phyloP scores from a whole-genome alignment of 2,888 invertebrate species.

The Chydorus sphaericus region DNA sequence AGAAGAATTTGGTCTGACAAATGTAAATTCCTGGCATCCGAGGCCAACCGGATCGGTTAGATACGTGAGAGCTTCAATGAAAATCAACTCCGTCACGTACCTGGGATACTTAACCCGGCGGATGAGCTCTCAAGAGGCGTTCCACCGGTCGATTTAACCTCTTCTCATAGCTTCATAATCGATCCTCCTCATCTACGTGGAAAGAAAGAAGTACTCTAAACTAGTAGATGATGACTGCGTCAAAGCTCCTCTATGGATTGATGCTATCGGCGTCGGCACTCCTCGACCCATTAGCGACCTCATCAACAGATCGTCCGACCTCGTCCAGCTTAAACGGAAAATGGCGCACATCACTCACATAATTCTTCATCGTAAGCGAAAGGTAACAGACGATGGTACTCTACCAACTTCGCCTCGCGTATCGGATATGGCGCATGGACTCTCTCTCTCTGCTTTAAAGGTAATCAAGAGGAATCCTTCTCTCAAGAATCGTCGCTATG shows the following conservation, averaged over 20 bases:
- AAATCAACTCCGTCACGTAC: neutral
- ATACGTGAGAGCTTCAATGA: neutral
- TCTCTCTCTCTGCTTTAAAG: neutral
- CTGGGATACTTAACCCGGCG: constrained; percentile 4
- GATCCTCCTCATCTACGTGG: neutral
- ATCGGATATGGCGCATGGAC: neutral
- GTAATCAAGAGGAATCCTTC: neutral
- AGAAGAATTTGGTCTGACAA: neutral
- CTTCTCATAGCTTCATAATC: neutral
- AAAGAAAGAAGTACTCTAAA: neutral
- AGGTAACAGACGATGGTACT: no score
- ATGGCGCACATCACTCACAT: neutral
- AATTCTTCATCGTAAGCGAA: no score
- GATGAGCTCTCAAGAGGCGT: constrained; percentile 2
- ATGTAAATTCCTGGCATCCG: neutral
- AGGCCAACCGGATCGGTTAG: neutral
- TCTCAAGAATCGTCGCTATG: neutral
- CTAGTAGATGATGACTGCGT: neutral
- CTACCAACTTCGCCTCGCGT: neutral
- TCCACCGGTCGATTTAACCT: neutral
- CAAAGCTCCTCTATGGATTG: neutral
- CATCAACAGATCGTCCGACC: neutral
- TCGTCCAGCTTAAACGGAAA: neutral
- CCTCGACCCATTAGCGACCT: neutral
- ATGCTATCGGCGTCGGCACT: neutral